Conservation (phyloP, 2,888 invertebrate genomes). For the Dichetophora obliterata region DNA sequence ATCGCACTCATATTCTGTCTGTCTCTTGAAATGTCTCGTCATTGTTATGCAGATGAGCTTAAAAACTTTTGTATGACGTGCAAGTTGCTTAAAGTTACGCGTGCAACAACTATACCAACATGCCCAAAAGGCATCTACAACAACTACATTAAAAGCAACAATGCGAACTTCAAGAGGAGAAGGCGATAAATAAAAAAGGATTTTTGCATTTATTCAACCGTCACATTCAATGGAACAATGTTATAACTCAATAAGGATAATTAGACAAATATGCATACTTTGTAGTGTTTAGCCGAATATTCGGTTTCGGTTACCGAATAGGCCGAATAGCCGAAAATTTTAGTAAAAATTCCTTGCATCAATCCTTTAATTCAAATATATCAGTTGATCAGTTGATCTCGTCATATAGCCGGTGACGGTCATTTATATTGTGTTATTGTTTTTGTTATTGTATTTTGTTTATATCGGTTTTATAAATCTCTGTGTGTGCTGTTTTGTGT, state of each 20-base stretch:
- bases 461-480: no score
- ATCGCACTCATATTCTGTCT: background rate
- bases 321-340: no score
- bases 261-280: slow-evolving; percentile 17
- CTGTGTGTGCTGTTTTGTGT: no score
- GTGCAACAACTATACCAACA: slow-evolving; percentile 11
- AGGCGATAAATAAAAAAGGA: background rate
- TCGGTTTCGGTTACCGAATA: no score
- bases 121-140: background rate
- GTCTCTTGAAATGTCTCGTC: slow-evolving; percentile 24
- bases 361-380: no score
- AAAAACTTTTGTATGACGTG: slow-evolving; percentile 46
- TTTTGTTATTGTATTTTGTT: no score
- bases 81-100: slow-evolving; percentile 38
- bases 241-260: slow-evolving; percentile 42
- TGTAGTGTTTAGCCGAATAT: no score
- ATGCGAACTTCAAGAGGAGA: background rate
- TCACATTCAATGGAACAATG: slow-evolving; percentile 35
- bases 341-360: no score
- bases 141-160: no score
- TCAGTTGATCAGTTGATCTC: no score
- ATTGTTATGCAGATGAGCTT: slow-evolving; percentile 51
- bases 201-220: slow-evolving; percentile 27
- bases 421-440: no score
- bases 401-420: no score